These are phyloP conservation scores for Ectobius pallidus DNA, from an alignment of 2,888 invertebrate genomes.

Conservation along the genomic window DNA sequence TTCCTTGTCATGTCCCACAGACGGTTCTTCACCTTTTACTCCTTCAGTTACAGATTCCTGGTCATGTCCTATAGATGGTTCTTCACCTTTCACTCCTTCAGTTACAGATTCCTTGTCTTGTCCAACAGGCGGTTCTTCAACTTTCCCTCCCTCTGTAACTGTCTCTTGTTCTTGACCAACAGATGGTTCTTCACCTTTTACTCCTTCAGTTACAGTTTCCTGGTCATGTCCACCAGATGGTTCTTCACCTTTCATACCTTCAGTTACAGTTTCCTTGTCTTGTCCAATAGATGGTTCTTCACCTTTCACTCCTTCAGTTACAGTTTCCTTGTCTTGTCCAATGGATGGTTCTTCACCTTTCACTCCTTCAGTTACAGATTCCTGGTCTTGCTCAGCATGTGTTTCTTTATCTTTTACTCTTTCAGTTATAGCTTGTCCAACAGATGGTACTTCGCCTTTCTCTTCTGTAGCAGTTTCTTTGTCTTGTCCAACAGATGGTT, in stretches of 20 bases:
- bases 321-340: neutral
- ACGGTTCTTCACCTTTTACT: neutral
- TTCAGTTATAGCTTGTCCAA: neutral
- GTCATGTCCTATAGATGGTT: neutral
- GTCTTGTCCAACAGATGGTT: slow-evolving; percentile 40
- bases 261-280: neutral
- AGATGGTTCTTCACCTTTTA: slow-evolving; percentile 34
- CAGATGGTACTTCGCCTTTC: slow-evolving; percentile 33
- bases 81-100: neutral
- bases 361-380: neutral
- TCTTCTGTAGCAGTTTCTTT: slow-evolving; percentile 31
- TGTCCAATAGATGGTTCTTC: neutral
- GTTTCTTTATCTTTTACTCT: neutral
- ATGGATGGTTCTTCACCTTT: neutral
- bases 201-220: neutral
- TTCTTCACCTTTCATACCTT: neutral
- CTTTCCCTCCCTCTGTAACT: neutral
- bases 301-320: neutral
- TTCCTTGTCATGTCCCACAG: slow-evolving; percentile 41
- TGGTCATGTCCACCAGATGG: neutral
- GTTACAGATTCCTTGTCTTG: neutral
- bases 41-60: neutral
- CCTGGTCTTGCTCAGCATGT: neutral
- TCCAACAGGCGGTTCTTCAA: too few species aligned
- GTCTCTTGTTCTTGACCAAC: slow-evolving; percentile 18